phyloP scores from a whole-genome alignment of 2,797 vertebrate species.

The Coregonus suidteri region DNA sequence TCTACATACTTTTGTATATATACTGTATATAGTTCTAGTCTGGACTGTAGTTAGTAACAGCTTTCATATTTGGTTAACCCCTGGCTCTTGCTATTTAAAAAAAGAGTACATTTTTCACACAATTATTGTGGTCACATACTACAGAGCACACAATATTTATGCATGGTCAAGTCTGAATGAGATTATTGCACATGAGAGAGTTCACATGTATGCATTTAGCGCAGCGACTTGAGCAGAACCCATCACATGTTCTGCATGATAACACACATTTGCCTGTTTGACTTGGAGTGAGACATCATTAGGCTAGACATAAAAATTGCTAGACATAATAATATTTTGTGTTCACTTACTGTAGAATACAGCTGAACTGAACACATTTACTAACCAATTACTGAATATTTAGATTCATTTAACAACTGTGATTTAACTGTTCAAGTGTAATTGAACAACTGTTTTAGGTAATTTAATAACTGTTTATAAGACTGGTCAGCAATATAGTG shows the following conservation, averaged over 20 bases:
- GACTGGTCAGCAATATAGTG: neutral
- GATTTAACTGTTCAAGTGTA: neutral
- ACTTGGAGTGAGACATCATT: slow-evolving; percentile 30
- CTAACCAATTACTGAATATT: neutral
- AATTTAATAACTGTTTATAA: neutral
- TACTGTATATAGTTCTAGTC: too few relatives aligned
- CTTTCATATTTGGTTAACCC: too few relatives aligned
- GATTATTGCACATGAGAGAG: slow-evolving; percentile 58
- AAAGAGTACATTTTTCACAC: too few relatives aligned
- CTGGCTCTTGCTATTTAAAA: too few relatives aligned
- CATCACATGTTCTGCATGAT: slow-evolving; percentile 33
- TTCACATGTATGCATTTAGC: slow-evolving; percentile 43
- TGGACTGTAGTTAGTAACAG: too few relatives aligned
- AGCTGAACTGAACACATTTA: neutral
- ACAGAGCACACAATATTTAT: too few relatives aligned
- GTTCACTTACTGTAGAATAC: neutral
- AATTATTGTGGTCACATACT: too few relatives aligned
- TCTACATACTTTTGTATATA: too few relatives aligned
- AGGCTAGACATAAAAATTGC: slow-evolving; percentile 7
- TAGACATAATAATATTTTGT: neutral
- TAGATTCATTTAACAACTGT: neutral
- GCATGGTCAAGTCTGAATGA: neutral
- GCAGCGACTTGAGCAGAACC: slow-evolving; percentile 22
- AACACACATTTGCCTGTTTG: slow-evolving; percentile 19
- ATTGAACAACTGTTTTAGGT: neutral